These are phyloP conservation scores for Troides aeacus DNA, from an alignment of 2,888 invertebrate species.

Conservation along the genomic window DNA sequence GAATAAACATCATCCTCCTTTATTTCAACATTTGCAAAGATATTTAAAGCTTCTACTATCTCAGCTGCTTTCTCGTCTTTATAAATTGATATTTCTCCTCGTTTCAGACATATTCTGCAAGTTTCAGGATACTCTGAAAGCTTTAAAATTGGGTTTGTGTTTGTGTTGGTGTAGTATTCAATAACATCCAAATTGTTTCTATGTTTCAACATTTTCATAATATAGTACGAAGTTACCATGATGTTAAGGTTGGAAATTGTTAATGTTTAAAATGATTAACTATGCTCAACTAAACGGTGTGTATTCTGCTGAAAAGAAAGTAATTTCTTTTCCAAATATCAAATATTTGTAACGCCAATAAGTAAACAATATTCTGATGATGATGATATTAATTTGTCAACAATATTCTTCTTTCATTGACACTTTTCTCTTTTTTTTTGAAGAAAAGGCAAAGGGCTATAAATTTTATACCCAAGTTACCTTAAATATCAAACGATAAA, in stretches of 20 bases:
- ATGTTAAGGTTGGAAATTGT: not conserved
- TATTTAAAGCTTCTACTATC: constrained; percentile 48
- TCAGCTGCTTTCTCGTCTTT: constrained; percentile 37
- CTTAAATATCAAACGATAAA: too few species aligned
- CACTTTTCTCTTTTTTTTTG: not conserved
- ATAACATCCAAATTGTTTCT: constrained; percentile 30
- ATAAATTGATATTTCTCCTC: constrained; percentile 51
- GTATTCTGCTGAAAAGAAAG: not conserved
- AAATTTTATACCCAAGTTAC: not conserved
- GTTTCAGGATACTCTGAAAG: constrained; percentile 10
- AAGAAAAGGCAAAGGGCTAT: not conserved
- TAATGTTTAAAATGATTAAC: not conserved
- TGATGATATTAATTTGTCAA: not conserved
- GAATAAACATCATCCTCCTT: constrained; percentile 50
- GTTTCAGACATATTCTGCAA: constrained; percentile 60
- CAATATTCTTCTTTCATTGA: not conserved
- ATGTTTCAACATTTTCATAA: constrained; percentile 37
- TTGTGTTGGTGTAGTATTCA: constrained; percentile 33
- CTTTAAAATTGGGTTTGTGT: constrained; percentile 27
- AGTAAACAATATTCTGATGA: not conserved
- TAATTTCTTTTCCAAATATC: not conserved
- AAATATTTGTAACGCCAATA: not conserved
- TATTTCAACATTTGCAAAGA: constrained; percentile 48
- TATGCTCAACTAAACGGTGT: not conserved
- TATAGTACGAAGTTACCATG: constrained; percentile 44